Evolutionary conservation across 1,140 invertebrate species (phyloP), one percentile per base, ranked within the genome.

Genomic region (Aphelenchoides fujianensis): DNA sequence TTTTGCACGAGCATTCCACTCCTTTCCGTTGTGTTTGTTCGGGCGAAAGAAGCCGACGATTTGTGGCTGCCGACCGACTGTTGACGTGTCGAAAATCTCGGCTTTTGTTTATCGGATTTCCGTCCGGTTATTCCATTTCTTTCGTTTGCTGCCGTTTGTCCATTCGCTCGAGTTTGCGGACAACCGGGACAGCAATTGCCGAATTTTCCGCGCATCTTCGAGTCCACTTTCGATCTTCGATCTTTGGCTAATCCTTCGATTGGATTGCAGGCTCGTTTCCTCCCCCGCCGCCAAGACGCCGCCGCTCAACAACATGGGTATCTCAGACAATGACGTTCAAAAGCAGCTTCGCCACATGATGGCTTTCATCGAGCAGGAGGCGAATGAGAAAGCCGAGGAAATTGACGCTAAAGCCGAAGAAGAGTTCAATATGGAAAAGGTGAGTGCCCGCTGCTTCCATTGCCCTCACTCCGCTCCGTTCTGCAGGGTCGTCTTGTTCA

Each of bases 341-440:
- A 97, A 97, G 87, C 95, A 98, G 61, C 78, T 79, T 36, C 74
- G 82, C 72, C 96, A 98, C 86, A 98, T 99, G 96, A 98, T 98
- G 93, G 95, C 95, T 87, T 98, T 99, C 89, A 99, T 99, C 87
- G 95, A 98, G 88, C 95, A 98, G 89, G 96, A 99, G 87, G 96
- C 96, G 85, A 98, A 97, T 90, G 96, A 99, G 89, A 99, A 99
- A 88, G 95, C 94, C 52, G 96, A 98, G 88, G 96, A 99, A 90
- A 98, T 98, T 86, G 96, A 98, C 90, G 94, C 95, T 19, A 97
- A 98, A 88, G 95, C 96, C 53, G 96, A 99, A 85, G 96, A 99
- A 88, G 96, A 99, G 87, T 99, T 99, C 86, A 98, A 98, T 86
- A 97, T 99, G 85, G 96, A 99, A 87, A 98, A 98, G 84, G 76